A percentile compares a stretch with the other conserved stretches of the same genome.
These are phyloP conservation scores for Limanda limanda DNA, from an alignment of 2,113 vertebrate species.

Conservation along the genomic window DNA sequence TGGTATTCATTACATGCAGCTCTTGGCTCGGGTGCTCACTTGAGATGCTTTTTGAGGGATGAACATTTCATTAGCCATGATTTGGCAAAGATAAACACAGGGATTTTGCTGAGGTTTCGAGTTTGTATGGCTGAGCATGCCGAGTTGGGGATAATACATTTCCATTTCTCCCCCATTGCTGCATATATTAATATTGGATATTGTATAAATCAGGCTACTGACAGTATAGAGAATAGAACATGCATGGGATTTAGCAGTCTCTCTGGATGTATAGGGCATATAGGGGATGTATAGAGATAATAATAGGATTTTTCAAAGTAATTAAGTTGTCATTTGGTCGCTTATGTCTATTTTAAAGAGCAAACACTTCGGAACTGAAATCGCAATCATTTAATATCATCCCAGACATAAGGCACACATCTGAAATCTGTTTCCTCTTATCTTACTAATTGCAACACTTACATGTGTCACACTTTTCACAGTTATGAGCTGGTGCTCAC, in stretches of 20 bases:
- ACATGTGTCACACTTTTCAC: neutral
- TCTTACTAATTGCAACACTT: slow-evolving; percentile 15
- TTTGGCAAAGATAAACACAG: slow-evolving; percentile 45
- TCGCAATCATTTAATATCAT: too few species aligned
- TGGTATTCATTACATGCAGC: slow-evolving; percentile 23
- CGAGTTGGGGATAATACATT: slow-evolving; percentile 35
- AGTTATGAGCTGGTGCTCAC: too few species aligned
- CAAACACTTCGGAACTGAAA: neutral
- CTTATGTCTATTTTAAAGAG: neutral
- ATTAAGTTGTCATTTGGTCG: slow-evolving; percentile 42
- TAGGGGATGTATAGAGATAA: neutral
- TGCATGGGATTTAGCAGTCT: slow-evolving; percentile 8
- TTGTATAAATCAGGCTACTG: slow-evolving; percentile 1
- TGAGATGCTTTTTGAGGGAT: slow-evolving; percentile 48
- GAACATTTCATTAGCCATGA: slow-evolving; percentile 59
- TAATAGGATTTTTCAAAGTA: slow-evolving; percentile 29
- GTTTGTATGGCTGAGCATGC: slow-evolving; percentile 22
- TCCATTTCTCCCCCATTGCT: slow-evolving; percentile 45
- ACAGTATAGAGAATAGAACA: slow-evolving; percentile 3
- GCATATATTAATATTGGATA: slow-evolving; percentile 47
- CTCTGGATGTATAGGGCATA: slow-evolving; percentile 17
- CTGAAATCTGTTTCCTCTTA: slow-evolving; percentile 11
- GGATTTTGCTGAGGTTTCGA: slow-evolving; percentile 32
- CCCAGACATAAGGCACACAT: neutral
- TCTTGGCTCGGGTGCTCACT: slow-evolving; percentile 14